Percentiles rank a stretch among this genome's conserved stretches.
phyloP scores from a whole-genome alignment of 2,888 invertebrate species.

The Uropetala carovei region DNA sequence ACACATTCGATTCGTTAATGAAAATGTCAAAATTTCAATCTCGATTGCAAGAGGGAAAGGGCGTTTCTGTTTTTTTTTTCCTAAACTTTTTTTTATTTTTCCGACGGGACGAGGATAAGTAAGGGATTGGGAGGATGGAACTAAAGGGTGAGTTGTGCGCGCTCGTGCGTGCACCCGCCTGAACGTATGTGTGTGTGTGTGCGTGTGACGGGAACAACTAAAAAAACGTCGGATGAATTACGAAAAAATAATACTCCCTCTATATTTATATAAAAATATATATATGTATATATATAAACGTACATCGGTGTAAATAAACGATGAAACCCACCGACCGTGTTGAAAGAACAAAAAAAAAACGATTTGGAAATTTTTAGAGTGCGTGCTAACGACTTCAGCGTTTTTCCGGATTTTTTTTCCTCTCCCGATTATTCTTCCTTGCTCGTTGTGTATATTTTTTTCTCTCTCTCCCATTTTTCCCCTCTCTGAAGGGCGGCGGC shows the following conservation, averaged over 20 bases:
- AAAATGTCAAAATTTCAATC: constrained; percentile 52
- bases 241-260: not conserved
- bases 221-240: not conserved
- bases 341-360: not conserved
- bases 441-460: not conserved
- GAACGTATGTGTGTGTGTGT: no score
- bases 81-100: not conserved
- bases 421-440: constrained; percentile 14
- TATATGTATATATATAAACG: not conserved
- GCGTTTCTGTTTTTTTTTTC: not conserved
- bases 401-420: not conserved
- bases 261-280: not conserved
- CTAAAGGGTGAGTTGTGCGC: not conserved
- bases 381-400: constrained; percentile 34
- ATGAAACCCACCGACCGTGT: not conserved
- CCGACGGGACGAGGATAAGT: not conserved
- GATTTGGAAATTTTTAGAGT: not conserved
- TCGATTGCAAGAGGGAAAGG: not conserved
- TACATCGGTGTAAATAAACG: constrained; percentile 23
- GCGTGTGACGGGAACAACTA: no score
- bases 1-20: constrained; percentile 15
- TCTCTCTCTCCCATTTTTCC: not conserved
- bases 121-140: not conserved
- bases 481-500: not conserved
- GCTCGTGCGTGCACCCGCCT: not conserved